Percentiles rank a stretch among this genome's conserved stretches.
Conservation (phyloP, 2,113 vertebrate genomes). For the Phaethornis superciliosus region DNA sequence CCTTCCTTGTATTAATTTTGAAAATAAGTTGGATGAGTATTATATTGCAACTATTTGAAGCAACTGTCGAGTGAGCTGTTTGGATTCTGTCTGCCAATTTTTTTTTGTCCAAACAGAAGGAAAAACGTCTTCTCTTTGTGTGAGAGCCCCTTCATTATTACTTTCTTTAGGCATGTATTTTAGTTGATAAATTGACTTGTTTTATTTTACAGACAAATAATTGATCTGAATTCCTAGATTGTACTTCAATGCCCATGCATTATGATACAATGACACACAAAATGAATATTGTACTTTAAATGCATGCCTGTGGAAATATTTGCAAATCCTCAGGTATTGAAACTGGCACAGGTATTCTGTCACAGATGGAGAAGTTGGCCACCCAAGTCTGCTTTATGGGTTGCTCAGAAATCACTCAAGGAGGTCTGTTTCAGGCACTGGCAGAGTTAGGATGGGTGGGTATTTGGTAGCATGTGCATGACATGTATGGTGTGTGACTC, state of each 20-base stretch:
- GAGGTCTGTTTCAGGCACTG: not conserved
- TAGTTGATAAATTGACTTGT: not conserved
- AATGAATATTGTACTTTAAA: not conserved
- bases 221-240: not conserved
- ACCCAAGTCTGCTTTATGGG: not conserved
- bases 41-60: conserved; percentile 8
- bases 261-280: not conserved
- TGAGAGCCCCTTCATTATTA: not conserved
- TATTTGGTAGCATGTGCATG: not conserved
- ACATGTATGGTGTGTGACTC: not conserved
- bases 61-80: not conserved
- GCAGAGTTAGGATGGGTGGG: not conserved
- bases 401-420: not conserved
- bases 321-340: not conserved
- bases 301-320: not conserved
- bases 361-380: not conserved
- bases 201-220: not conserved
- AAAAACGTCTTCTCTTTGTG: not conserved
- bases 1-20: not conserved
- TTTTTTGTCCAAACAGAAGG: not conserved
- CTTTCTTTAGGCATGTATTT: not conserved
- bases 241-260: not conserved
- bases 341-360: not conserved
- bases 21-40: not conserved
- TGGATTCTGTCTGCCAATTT: not conserved